Conservation (phyloP, 1,140 invertebrate species). For the Acromyrmex echinatior region DNA sequence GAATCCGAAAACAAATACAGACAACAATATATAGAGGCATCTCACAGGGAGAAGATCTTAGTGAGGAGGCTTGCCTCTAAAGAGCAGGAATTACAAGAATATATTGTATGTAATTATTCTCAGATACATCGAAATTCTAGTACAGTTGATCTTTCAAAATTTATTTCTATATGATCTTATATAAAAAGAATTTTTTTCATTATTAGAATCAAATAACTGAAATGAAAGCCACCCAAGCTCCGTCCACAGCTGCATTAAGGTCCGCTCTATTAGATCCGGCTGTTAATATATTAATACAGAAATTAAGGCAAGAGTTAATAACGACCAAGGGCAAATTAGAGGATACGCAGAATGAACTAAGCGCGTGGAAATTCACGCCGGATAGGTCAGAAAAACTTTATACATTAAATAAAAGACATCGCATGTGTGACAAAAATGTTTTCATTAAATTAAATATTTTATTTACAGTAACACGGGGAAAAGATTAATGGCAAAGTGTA, state of each 20-base stretch:
- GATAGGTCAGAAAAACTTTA: constrained; percentile 90
- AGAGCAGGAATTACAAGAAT: constrained; percentile 98
- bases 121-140: constrained; percentile 20
- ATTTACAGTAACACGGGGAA: constrained; percentile 95
- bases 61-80: constrained; percentile 96
- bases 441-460: constrained; percentile 46
- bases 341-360: constrained; percentile 98
- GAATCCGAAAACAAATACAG: constrained; percentile 94
- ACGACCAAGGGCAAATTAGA: constrained; percentile 96
- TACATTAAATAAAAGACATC: constrained; percentile 35
- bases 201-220: constrained; percentile 96
- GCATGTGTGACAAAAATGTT: neutral
- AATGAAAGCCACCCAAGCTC: constrained; percentile 93
- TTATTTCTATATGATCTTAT: constrained; percentile 32
- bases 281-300: constrained; percentile 97
- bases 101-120: constrained; percentile 91
- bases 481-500: constrained; percentile 98
- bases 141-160: constrained; percentile 45
- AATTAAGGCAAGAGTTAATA: constrained; percentile 96
- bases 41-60: constrained; percentile 96
- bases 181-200: constrained; percentile 34
- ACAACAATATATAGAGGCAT: constrained; percentile 94
- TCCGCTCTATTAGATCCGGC: constrained; percentile 97
- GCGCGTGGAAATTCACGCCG: constrained; percentile 99
- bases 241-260: constrained; percentile 92